Conservation (phyloP, 2,888 invertebrate species). For the Cataglyphis rosenhaueri region DNA sequence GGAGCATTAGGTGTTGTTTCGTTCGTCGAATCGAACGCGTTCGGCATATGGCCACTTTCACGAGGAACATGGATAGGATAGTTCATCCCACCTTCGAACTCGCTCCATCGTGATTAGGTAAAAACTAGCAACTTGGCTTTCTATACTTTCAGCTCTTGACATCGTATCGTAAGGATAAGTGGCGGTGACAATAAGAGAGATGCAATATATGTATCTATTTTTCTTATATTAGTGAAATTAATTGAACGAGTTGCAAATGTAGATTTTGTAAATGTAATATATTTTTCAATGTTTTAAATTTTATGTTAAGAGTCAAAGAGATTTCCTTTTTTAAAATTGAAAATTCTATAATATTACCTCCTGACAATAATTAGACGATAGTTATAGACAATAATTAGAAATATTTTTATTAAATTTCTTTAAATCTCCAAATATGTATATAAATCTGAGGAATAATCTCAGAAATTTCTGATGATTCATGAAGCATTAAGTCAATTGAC, state of each 20-base stretch:
- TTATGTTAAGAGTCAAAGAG: not conserved
- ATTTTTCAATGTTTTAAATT: not conserved
- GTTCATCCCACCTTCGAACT: constrained; percentile 2
- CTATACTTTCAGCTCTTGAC: constrained; percentile 31
- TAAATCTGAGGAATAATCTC: not conserved
- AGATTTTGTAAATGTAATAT: not conserved
- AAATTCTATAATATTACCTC: not conserved
- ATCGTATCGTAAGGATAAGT: not conserved
- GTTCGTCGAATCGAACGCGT: constrained; percentile 58
- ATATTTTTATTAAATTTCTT: not conserved
- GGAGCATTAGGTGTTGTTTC: constrained; percentile 12
- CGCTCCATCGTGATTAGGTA: constrained; percentile 25
- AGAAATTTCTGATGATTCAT: not conserved
- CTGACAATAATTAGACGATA: too few relatives aligned
- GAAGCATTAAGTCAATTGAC: not conserved
- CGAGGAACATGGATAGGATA: constrained; percentile 51
- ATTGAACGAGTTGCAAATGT: not conserved
- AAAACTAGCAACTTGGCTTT: constrained; percentile 26
- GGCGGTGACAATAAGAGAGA: not conserved
- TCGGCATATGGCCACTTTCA: constrained; percentile 66
- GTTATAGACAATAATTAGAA: not conserved
- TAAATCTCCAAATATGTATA: not conserved
- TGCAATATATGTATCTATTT: not conserved
- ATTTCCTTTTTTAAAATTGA: not conserved
- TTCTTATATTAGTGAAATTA: not conserved